phyloP scores from a whole-genome alignment of 2,113 vertebrate genomes.

The Athene cunicularia region DNA sequence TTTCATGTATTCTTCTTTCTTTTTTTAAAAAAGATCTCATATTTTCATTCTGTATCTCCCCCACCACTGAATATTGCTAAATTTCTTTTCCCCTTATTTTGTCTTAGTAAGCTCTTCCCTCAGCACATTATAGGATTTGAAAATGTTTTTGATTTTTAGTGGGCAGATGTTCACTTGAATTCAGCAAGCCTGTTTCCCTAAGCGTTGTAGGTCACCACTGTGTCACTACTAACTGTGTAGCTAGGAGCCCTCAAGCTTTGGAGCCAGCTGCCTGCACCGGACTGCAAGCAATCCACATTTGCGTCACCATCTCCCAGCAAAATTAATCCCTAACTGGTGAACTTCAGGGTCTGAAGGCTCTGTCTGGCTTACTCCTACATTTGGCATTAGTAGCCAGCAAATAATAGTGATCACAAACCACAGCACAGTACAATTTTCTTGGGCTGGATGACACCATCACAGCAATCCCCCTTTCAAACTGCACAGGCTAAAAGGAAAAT shows the following conservation, averaged over 20 bases:
- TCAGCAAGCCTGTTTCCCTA: neutral
- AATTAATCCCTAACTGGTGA: neutral
- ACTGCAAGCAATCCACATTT: neutral
- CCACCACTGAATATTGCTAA: neutral
- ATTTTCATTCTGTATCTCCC: neutral
- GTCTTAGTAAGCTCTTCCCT: neutral
- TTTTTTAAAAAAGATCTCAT: neutral
- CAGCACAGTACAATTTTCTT: neutral
- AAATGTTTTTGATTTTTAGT: neutral
- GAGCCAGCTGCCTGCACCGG: neutral
- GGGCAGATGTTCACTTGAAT: neutral
- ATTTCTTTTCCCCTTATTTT: neutral
- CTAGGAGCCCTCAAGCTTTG: neutral
- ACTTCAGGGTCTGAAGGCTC: neutral
- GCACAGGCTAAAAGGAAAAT: neutral
- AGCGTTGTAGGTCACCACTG: neutral
- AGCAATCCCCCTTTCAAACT: neutral
- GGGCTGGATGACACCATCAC: neutral
- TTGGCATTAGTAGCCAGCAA: neutral
- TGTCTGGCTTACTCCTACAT: neutral
- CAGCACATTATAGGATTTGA: neutral
- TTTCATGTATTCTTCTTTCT: neutral
- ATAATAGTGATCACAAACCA: neutral
- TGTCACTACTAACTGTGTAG: accelerated
- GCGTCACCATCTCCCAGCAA: neutral